These are phyloP conservation scores for Drosophila teissieri DNA, from an alignment of 1,140 invertebrate species.

Conservation along the genomic window DNA sequence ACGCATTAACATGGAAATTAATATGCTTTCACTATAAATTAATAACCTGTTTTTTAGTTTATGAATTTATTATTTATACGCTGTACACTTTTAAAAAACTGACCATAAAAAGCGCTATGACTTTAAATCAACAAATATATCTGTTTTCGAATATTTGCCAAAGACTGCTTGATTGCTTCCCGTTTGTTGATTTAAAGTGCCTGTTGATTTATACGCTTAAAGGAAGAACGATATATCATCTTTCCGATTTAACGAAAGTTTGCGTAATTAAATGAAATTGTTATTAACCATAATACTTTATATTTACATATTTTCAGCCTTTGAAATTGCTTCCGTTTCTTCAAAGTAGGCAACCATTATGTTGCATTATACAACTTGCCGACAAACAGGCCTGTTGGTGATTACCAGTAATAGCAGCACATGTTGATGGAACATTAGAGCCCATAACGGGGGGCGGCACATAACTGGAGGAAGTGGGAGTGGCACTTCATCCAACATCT, in stretches of 20 bases:
- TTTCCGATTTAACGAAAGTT: no score
- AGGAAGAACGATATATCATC: neutral
- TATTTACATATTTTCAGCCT: no score
- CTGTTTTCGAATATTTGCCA: neutral
- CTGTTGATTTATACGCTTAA: neutral
- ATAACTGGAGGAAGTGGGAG: conserved; percentile 1
- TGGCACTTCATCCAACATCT: conserved; percentile 32
- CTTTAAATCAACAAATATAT: neutral
- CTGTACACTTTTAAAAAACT: neutral
- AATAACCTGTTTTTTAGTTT: neutral
- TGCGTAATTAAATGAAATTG: no score
- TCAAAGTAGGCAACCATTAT: neutral
- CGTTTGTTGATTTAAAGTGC: neutral
- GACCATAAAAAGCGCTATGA: neutral
- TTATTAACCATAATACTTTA: no score
- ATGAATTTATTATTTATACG: neutral
- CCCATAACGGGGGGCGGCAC: conserved; percentile 1
- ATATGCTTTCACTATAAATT: neutral
- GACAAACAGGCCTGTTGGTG: conserved; percentile 21
- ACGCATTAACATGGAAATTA: neutral
- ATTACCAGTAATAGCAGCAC: conserved; percentile 45
- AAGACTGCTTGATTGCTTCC: neutral
- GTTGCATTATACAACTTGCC: neutral
- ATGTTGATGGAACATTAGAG: conserved; percentile 43
- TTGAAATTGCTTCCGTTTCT: neutral